Evolutionary conservation across 2,113 vertebrate genomes (phyloP), one percentile per base, ranked within the genome.

Genomic region (Halcyon senegalensis): DNA sequence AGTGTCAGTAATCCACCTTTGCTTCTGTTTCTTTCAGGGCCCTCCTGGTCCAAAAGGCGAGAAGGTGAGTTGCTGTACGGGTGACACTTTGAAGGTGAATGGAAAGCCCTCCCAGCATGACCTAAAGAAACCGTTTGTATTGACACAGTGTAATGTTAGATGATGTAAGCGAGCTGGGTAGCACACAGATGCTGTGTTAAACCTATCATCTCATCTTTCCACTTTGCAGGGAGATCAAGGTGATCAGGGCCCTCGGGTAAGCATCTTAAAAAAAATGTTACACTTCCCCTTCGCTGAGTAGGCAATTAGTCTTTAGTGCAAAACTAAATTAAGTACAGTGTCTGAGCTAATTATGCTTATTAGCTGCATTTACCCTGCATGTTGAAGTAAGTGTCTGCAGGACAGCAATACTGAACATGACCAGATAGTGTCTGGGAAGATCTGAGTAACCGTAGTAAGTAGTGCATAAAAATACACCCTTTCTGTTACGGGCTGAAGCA

Each of bases 241-340:
- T 92, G 99, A 99, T 98, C 99, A 99, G 98, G 99, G 99, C 97
- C 99, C 99, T 95, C 99, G 99, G 99, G 99, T 99, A 99, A 98
- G 99, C 97, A 97, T 97, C 96, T 98, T 97, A 97, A 97, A 95
- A 97, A 97, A 97, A 97, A 97, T 98, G 97, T 98, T 97, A 70
- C 93, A 88, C 89, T 95, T 91, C 95, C 96, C 87, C 96, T 96
- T 76, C 58, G 94, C 94, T 96, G 87, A 96, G 94, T 94, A 97
- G 95, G 95, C 97, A 97, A 95, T 96, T 94, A 88, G 86, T 89
- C 95, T 64, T 85, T 87, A 96, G 80, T 4, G 94, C 94, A 92
- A 90, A 95, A 95, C 79, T 95, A 97, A 98, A 97, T 86, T 46
- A 82, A 96, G 75, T 70, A 64, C 91, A 96, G 78, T 96, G 95